A percentile compares a stretch with the other conserved stretches of the same genome.
Evolutionary conservation across 2,113 vertebrate species (phyloP).

Genomic region (Arizona elegans): DNA sequence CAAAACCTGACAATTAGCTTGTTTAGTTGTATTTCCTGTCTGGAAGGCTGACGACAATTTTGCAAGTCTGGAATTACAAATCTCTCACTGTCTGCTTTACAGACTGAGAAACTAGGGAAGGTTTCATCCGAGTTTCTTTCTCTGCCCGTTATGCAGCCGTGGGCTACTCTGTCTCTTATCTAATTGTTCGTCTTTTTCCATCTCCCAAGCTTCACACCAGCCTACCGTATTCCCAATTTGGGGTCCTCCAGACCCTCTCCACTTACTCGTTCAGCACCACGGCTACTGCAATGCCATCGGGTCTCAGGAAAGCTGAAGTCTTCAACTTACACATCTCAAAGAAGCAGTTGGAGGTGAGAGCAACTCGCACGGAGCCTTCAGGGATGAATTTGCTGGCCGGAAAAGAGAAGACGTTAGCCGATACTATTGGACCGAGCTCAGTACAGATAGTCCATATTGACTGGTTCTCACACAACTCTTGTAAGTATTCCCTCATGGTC

Average conservation of each 20-base stretch:
- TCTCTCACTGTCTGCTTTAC: not conserved
- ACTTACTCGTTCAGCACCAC: constrained; percentile 77
- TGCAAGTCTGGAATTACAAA: too few species aligned
- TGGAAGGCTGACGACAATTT: too few species aligned
- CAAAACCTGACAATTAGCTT: too few species aligned
- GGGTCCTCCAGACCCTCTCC: too few species aligned
- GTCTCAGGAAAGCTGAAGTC: constrained; percentile 72
- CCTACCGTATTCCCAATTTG: rapidly evolving
- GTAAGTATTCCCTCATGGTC: too few species aligned
- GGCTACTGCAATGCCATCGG: constrained; percentile 62
- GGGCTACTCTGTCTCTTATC: not conserved
- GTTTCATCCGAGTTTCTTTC: not conserved
- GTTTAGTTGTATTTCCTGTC: too few species aligned
- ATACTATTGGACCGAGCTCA: not conserved
- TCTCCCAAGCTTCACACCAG: not conserved
- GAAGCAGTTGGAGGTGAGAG: constrained; percentile 8
- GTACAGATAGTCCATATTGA: too few species aligned
- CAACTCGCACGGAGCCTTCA: constrained; percentile 78
- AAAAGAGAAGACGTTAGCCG: not conserved
- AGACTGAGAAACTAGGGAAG: not conserved
- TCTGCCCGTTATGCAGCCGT: not conserved
- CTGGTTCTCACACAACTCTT: too few species aligned
- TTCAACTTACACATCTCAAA: constrained; percentile 58
- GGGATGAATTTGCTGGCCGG: constrained; percentile 80
- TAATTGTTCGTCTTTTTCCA: not conserved